A percentile compares a stretch with the other conserved stretches of the same genome.
These are phyloP conservation scores for Mermis nigrescens DNA, from an alignment of 2,888 invertebrate genomes.

Conservation along the genomic window DNA sequence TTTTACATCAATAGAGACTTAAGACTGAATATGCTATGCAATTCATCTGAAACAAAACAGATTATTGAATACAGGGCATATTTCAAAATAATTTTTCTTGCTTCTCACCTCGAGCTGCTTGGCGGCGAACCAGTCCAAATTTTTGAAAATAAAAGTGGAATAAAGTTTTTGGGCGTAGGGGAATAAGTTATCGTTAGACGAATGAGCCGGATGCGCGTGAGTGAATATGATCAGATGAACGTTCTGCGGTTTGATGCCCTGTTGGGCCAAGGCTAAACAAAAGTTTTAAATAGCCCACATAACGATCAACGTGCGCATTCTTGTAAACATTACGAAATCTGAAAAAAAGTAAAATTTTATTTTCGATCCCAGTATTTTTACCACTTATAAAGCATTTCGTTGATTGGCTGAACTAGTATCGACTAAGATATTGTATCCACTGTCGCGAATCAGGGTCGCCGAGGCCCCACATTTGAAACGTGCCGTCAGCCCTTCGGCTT, in stretches of 20 bases:
- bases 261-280: conserved; percentile 7
- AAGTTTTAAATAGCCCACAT: too few relatives aligned
- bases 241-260: conserved; percentile 4
- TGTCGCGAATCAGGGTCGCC: neutral
- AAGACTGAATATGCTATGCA: too few relatives aligned
- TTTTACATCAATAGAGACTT: too few relatives aligned
- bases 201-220: conserved; percentile 1
- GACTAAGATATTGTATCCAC: neutral
- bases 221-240: conserved; percentile 1
- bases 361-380: neutral
- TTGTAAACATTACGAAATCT: too few relatives aligned
- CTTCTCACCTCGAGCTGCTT: conserved; percentile 1
- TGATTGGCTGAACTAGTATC: neutral
- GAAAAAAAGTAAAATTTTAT: too few relatives aligned
- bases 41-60: too few relatives aligned
- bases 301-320: too few relatives aligned
- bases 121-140: neutral
- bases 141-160: conserved; percentile 3
- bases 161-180: conserved; percentile 27
- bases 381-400: neutral
- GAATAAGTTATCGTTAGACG: conserved; percentile 5
- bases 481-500: neutral
- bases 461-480: neutral
- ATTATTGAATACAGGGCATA: too few relatives aligned
- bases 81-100: neutral